Evolutionary conservation across 1,140 invertebrate genomes (phyloP).

Genomic region (Sycobia sp.): DNA sequence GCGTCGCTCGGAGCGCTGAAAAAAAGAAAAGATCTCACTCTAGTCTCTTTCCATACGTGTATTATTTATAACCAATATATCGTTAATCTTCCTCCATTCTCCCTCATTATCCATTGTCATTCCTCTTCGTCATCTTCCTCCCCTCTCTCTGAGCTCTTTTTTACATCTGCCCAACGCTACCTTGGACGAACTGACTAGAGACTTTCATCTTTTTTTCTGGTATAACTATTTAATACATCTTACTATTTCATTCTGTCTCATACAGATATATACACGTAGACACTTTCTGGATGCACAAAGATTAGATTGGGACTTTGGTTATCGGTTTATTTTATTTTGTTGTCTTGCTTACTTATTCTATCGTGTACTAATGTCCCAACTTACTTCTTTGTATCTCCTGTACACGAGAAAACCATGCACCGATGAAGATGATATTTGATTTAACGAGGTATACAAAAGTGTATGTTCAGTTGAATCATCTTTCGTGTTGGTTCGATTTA

Average conservation of each 20-base stretch:
- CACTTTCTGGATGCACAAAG: too few species aligned
- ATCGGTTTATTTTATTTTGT: neutral
- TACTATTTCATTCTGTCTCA: slow-evolving; percentile 20
- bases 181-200: neutral
- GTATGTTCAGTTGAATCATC: too few species aligned
- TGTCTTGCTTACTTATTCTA: too few species aligned
- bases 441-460: too few species aligned
- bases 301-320: neutral
- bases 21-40: slow-evolving; percentile 30
- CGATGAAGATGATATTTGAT: too few species aligned
- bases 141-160: neutral
- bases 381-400: too few species aligned
- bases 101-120: slow-evolving; percentile 1
- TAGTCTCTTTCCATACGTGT: slow-evolving; percentile 16
- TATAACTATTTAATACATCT: too few species aligned
- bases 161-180: slow-evolving; percentile 3
- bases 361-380: too few species aligned
- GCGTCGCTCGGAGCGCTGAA: neutral
- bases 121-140: neutral
- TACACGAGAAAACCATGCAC: too few species aligned
- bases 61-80: too few species aligned
- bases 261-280: neutral
- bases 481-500: too few species aligned
- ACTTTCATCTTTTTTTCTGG: slow-evolving; percentile 13
- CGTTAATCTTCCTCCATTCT: neutral